These are phyloP conservation scores for Fringilla coelebs DNA, from an alignment of 2,797 vertebrate genomes.

Conservation along the genomic window DNA sequence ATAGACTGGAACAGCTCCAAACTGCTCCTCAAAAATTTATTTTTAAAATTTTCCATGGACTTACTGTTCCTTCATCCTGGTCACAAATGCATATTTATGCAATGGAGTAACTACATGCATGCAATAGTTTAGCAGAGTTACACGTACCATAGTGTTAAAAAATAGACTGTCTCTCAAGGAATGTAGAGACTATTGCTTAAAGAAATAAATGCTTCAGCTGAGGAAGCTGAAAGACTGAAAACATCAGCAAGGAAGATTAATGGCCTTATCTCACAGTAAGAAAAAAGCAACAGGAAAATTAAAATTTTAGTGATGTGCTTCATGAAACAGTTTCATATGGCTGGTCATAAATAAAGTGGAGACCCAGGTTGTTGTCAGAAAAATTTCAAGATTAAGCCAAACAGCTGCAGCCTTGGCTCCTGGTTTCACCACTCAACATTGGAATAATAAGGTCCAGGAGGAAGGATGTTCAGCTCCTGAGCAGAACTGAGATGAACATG, in stretches of 20 bases:
- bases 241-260: not conserved
- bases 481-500: not conserved
- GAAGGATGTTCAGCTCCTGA: not conserved
- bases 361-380: not conserved
- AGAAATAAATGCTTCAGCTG: not conserved
- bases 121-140: not conserved
- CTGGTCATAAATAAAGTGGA: not conserved
- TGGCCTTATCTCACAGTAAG: not conserved
- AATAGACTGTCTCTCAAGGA: not conserved
- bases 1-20: slow-evolving; percentile 55
- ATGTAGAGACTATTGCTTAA: not conserved
- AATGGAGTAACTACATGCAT: not conserved
- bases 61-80: not conserved
- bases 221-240: not conserved
- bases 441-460: not conserved
- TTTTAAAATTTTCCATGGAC: not conserved
- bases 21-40: not conserved
- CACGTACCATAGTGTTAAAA: not conserved
- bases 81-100: not conserved
- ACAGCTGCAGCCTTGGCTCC: not conserved
- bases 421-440: not conserved
- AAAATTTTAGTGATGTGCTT: not conserved
- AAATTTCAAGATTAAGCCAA: not conserved
- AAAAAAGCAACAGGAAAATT: not conserved
- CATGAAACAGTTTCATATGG: not conserved